phyloP scores from a whole-genome alignment of 2,888 invertebrate genomes.

The Erebia ligea region DNA sequence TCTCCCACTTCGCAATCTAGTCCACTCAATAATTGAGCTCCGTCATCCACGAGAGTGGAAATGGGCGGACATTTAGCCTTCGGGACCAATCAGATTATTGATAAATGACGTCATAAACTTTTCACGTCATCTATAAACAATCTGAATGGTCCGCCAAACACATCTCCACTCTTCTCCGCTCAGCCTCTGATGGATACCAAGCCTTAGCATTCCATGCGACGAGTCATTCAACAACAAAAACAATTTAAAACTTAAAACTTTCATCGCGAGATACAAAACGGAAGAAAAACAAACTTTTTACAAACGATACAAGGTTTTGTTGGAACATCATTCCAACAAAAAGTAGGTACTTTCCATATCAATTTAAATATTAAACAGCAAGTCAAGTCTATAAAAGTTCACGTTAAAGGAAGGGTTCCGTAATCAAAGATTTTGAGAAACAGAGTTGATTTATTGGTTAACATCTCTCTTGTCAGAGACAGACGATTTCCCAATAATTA shows the following conservation, averaged over 20 bases:
- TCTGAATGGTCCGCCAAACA: too few species aligned
- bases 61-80: too few species aligned
- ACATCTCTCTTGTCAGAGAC: too few species aligned
- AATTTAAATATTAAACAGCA: not conserved
- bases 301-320: not conserved
- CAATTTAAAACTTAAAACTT: slow-evolving; percentile 2
- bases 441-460: too few species aligned
- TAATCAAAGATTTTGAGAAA: not conserved
- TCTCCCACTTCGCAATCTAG: too few species aligned
- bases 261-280: slow-evolving; percentile 2
- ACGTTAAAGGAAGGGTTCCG: not conserved
- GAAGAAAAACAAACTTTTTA: not conserved
- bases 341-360: slow-evolving; percentile 5
- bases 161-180: too few species aligned
- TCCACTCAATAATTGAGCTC: too few species aligned
- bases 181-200: not conserved
- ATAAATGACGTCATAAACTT: too few species aligned
- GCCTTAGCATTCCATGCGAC: not conserved
- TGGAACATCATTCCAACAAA: not conserved
- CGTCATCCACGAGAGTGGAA: too few species aligned
- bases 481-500: too few species aligned
- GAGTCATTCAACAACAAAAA: slow-evolving; percentile 5
- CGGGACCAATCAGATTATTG: too few species aligned
- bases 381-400: not conserved
- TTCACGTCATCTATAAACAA: too few species aligned